Evolutionary conservation across 2,888 invertebrate species (phyloP).

Genomic region (Tenthredo scrophulariae): DNA sequence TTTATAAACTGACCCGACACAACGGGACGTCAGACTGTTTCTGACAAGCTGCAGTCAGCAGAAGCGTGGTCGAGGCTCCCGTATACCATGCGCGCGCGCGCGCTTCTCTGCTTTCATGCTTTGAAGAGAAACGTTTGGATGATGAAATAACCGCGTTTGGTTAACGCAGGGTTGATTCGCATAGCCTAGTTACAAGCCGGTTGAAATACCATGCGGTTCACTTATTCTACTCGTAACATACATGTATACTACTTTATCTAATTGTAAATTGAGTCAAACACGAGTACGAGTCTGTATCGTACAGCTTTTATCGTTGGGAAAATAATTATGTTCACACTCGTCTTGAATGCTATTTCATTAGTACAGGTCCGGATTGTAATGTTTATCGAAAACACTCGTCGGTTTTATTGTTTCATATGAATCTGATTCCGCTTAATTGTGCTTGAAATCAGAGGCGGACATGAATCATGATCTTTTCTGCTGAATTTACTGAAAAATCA

Average conservation of each 20-base stretch:
- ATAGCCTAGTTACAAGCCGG: background rate
- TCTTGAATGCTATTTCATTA: background rate
- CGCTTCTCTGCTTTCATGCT: background rate
- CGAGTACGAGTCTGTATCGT: background rate
- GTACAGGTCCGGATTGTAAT: background rate
- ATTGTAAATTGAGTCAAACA: background rate
- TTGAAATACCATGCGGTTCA: background rate
- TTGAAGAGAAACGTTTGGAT: conserved; percentile 32
- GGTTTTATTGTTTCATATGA: background rate
- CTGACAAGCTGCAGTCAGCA: conserved; percentile 3
- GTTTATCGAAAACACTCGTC: background rate
- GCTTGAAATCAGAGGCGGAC: background rate
- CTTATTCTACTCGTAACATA: background rate
- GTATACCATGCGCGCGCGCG: conserved; percentile 29
- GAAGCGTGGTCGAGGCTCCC: background rate
- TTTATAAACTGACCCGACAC: background rate
- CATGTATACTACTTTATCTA: background rate
- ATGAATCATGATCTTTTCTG: background rate
- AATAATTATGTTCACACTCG: background rate
- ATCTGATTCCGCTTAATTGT: background rate
- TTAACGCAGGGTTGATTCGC: conserved; percentile 35
- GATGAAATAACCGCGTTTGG: conserved; percentile 39
- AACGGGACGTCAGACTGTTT: conserved; percentile 20
- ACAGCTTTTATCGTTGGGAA: background rate
- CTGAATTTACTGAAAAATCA: background rate